phyloP scores from a whole-genome alignment of 2,113 vertebrate species.

The Silurus meridionalis region DNA sequence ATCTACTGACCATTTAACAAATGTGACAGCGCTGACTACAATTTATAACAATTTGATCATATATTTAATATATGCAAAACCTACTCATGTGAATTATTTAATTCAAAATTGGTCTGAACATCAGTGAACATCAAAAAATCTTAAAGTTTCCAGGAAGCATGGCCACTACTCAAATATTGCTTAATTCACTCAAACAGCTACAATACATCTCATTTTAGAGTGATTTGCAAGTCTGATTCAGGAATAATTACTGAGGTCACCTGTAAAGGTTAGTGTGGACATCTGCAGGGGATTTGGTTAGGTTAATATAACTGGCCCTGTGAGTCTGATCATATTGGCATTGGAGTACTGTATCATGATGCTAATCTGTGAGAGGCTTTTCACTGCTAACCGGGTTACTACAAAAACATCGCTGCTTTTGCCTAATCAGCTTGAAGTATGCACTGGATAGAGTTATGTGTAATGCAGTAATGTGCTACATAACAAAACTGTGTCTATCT shows the following conservation, averaged over 20 bases:
- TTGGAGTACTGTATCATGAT: neutral
- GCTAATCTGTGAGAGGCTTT: neutral
- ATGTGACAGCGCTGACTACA: too few species aligned
- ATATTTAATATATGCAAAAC: too few species aligned
- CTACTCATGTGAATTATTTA: too few species aligned
- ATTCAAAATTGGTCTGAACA: neutral
- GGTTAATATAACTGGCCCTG: neutral
- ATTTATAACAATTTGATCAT: too few species aligned
- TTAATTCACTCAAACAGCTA: too few species aligned
- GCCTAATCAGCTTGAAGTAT: neutral
- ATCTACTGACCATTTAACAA: too few species aligned
- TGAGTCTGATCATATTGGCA: neutral
- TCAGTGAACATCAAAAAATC: neutral
- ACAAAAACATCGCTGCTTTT: neutral
- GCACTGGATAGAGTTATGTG: neutral
- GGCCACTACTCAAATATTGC: neutral
- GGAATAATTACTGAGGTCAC: neutral
- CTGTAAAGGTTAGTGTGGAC: neutral
- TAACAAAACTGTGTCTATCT: neutral
- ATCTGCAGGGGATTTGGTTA: neutral
- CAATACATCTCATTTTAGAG: too few species aligned
- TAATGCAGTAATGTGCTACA: neutral
- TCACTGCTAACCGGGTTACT: neutral
- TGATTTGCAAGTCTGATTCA: neutral
- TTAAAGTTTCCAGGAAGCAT: neutral